Conservation (phyloP, 2,113 vertebrate genomes). For the Lamprologus sp. region DNA sequence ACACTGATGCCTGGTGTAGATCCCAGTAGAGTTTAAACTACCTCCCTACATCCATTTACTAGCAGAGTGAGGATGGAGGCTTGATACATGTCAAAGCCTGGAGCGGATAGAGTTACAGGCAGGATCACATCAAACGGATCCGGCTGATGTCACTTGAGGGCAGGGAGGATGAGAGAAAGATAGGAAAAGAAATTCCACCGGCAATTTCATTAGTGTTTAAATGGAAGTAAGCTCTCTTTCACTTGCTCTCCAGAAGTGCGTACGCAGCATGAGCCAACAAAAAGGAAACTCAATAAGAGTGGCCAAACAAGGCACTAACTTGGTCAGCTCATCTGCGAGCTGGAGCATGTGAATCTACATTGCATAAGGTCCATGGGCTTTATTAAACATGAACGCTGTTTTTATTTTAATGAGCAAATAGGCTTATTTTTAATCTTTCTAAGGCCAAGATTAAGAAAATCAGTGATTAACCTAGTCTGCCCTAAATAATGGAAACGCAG, state of each 20-base stretch:
- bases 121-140: slow-evolving; percentile 48
- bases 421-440: neutral
- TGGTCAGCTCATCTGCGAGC: neutral
- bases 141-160: slow-evolving; percentile 22
- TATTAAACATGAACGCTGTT: neutral
- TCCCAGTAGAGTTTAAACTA: neutral
- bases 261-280: neutral
- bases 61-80: neutral
- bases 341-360: neutral
- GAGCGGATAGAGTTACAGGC: slow-evolving; percentile 59
- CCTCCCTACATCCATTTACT: neutral
- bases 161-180: neutral
- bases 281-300: slow-evolving; percentile 38
- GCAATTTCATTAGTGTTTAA: slow-evolving; percentile 64
- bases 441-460: neutral
- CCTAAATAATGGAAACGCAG: neutral
- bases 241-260: slow-evolving; percentile 1
- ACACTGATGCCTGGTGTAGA: neutral
- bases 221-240: slow-evolving; percentile 23
- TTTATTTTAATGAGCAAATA: neutral
- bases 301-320: neutral
- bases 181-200: slow-evolving; percentile 48
- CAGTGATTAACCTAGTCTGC: neutral
- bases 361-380: neutral
- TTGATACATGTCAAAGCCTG: neutral